phyloP scores from a whole-genome alignment of 1,140 invertebrate species.

The Ceratoteleas bidentatus region DNA sequence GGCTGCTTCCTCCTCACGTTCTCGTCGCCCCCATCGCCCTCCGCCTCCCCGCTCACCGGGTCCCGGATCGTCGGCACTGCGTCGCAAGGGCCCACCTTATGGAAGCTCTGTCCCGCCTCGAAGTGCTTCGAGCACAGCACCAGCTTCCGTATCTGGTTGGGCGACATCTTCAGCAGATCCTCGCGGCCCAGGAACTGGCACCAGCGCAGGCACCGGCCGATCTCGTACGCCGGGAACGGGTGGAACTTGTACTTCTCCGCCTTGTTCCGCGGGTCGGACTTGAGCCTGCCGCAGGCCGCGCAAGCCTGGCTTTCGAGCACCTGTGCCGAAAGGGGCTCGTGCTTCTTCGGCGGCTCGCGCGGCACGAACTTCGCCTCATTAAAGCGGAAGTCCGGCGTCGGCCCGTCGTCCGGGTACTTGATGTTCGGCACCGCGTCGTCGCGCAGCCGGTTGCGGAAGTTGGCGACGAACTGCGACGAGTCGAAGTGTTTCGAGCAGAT shows the following conservation, averaged over 20 bases:
- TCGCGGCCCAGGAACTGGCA: conserved; percentile 79
- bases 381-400: conserved; percentile 49
- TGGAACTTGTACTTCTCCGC: conserved; percentile 78
- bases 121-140: conserved; percentile 79
- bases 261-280: conserved; percentile 76
- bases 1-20: conserved; percentile 50
- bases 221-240: conserved; percentile 80
- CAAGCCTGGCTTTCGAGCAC: conserved; percentile 78
- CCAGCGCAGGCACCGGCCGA: conserved; percentile 79
- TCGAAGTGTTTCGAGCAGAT: conserved; percentile 80
- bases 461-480: conserved; percentile 73
- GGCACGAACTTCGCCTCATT: conserved; percentile 63
- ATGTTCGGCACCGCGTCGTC: conserved; percentile 78
- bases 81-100: conserved; percentile 76
- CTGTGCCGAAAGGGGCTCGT: conserved; percentile 69
- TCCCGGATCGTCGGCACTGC: conserved; percentile 73
- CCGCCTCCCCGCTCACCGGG: conserved; percentile 19
- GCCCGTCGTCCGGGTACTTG: conserved; percentile 68
- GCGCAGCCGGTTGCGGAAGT: conserved; percentile 72
- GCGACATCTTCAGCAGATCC: conserved; percentile 80
- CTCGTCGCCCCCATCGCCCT: conserved; percentile 33
- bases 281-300: conserved; percentile 76
- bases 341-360: conserved; percentile 46
- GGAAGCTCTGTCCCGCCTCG: conserved; percentile 75
- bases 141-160: conserved; percentile 79